Evolutionary conservation across 2,888 invertebrate species (phyloP).

Genomic region (Crioceris asparagi): DNA sequence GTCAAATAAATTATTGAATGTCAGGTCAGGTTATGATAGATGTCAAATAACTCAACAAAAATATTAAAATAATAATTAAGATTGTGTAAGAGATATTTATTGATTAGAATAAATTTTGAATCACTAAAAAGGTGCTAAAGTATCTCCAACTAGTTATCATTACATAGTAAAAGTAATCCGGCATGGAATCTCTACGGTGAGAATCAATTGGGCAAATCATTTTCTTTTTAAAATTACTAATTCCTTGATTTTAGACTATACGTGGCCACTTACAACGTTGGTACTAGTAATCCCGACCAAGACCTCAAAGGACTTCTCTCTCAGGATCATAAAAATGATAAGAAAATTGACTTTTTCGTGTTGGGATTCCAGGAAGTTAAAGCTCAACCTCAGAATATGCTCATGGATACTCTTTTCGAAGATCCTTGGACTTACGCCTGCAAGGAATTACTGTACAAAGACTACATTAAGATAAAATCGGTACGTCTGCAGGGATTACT

Average conservation of each 20-base stretch:
- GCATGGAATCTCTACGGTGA: too few relatives aligned
- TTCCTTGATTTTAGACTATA: slow-evolving; percentile 65
- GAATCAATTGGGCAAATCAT: too few relatives aligned
- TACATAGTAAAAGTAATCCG: too few relatives aligned
- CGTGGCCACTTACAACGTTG: slow-evolving; percentile 86
- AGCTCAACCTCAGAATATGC: slow-evolving; percentile 74
- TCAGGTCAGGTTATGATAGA: too few relatives aligned
- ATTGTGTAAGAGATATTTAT: too few relatives aligned
- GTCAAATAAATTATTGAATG: too few relatives aligned
- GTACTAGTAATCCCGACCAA: slow-evolving; percentile 64
- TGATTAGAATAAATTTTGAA: too few relatives aligned
- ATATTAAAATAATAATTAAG: too few relatives aligned
- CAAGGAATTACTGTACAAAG: slow-evolving; percentile 57
- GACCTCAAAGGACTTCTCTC: slow-evolving; percentile 59
- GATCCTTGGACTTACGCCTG: slow-evolving; percentile 77
- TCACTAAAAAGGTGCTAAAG: too few relatives aligned
- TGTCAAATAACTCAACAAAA: too few relatives aligned
- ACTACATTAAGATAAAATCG: slow-evolving; percentile 69
- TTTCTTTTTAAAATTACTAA: too few relatives aligned
- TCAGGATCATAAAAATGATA: slow-evolving; percentile 47
- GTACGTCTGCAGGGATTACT: slow-evolving; percentile 77
- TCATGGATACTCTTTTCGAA: slow-evolving; percentile 69
- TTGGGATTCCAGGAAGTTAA: slow-evolving; percentile 84
- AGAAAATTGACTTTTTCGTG: slow-evolving; percentile 69
- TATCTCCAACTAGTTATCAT: too few relatives aligned